phyloP scores from a whole-genome alignment of 2,888 invertebrate genomes.

The Marronus borbonicus region DNA sequence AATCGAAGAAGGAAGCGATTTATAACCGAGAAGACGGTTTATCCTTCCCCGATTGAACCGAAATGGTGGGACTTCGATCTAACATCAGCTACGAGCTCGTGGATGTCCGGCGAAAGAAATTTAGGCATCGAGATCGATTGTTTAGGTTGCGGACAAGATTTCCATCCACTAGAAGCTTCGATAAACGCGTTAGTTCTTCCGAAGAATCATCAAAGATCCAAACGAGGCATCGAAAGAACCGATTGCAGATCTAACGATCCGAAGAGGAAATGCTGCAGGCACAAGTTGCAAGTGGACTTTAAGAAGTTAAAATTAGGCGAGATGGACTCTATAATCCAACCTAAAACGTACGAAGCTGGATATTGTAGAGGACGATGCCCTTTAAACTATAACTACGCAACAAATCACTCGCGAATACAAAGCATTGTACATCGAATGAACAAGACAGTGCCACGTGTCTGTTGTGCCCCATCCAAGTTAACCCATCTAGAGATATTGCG shows the following conservation, averaged over 20 bases:
- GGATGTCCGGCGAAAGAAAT: slow-evolving; percentile 71
- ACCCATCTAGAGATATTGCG: slow-evolving; percentile 78
- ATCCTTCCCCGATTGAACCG: slow-evolving; percentile 66
- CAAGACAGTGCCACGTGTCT: slow-evolving; percentile 72
- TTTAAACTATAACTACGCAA: slow-evolving; percentile 78
- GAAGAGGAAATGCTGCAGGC: slow-evolving; percentile 77
- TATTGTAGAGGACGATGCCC: slow-evolving; percentile 82
- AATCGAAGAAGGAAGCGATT: slow-evolving; percentile 67
- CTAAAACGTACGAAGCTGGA: slow-evolving; percentile 81
- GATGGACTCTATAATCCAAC: slow-evolving; percentile 75
- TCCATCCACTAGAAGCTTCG: slow-evolving; percentile 66
- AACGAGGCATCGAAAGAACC: slow-evolving; percentile 69
- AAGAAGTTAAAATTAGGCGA: slow-evolving; percentile 73
- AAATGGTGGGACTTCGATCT: slow-evolving; percentile 78
- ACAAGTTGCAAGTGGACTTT: slow-evolving; percentile 78
- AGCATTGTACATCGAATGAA: slow-evolving; percentile 77
- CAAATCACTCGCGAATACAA: slow-evolving; percentile 81
- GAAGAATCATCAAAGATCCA: slow-evolving; percentile 52
- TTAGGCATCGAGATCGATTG: slow-evolving; percentile 74
- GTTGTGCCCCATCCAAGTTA: slow-evolving; percentile 81
- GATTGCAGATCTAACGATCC: slow-evolving; percentile 70
- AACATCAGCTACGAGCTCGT: slow-evolving; percentile 71
- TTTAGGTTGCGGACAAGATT: slow-evolving; percentile 68
- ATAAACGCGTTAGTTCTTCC: slow-evolving; percentile 66
- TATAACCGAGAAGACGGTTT: slow-evolving; percentile 66